Conservation (phyloP, 92 coral and sea anemone species). For the Palythoa caribaeorum region DNA sequence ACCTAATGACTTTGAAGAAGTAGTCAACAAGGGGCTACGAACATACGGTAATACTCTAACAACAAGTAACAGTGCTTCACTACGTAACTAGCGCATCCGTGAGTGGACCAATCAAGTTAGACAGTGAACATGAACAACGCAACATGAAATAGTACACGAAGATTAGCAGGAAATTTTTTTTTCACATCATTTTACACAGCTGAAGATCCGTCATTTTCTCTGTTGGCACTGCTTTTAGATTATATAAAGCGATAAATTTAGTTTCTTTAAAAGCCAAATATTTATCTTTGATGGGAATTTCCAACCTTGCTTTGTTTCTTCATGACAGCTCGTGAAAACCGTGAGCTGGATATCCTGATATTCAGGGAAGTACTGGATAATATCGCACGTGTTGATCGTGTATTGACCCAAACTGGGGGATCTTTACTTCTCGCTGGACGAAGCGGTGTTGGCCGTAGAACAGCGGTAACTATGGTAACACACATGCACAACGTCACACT, state of each 20-base stretch:
- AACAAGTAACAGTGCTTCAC: neutral
- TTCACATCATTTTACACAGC: too few species aligned
- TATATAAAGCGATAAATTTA: too few species aligned
- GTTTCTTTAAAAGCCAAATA: too few species aligned
- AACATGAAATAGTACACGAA: too few species aligned
- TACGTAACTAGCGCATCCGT: neutral
- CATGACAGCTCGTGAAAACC: conserved; percentile 95
- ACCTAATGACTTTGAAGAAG: conserved; percentile 92
- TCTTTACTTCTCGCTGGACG: conserved; percentile 98
- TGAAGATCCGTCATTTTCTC: too few species aligned
- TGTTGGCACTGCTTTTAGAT: too few species aligned
- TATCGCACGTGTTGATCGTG: conserved; percentile 96
- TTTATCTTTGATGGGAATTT: too few species aligned
- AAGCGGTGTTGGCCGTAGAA: conserved; percentile 98
- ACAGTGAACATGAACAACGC: too few species aligned
- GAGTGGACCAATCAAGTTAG: neutral
- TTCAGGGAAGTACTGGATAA: conserved; percentile 97
- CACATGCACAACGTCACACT: conserved; percentile 99
- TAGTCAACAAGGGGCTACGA: conserved; percentile 89
- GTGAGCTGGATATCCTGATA: conserved; percentile 92
- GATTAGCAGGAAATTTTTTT: too few species aligned
- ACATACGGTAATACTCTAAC: conserved; percentile 79
- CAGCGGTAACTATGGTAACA: conserved; percentile 96
- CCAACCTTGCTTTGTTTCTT: neutral
- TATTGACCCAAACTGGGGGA: conserved; percentile 93